phyloP scores from a whole-genome alignment of 2,888 invertebrate genomes.

The Toxonevra muliebris region DNA sequence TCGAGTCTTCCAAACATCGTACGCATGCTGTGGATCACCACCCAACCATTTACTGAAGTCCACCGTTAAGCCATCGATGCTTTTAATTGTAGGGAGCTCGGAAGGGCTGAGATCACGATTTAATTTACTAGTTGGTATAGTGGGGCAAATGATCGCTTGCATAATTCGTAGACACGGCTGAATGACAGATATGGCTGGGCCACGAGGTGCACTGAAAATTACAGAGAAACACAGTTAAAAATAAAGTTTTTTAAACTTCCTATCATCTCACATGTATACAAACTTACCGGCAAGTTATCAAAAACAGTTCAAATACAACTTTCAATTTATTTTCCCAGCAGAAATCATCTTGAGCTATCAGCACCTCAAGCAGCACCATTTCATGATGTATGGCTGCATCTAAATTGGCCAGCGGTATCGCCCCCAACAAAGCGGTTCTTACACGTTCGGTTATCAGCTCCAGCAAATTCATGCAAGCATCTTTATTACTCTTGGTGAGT shows the following conservation, averaged over 20 bases:
- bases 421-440: conserved; percentile 80
- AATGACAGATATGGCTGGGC: conserved; percentile 88
- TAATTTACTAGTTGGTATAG: conserved; percentile 68
- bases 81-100: conserved; percentile 68
- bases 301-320: conserved; percentile 87
- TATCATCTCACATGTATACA: neutral
- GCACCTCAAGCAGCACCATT: conserved; percentile 85
- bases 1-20: conserved; percentile 76
- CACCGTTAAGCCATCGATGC: conserved; percentile 73
- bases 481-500: conserved; percentile 86
- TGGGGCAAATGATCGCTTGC: conserved; percentile 80
- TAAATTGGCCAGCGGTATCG: conserved; percentile 78
- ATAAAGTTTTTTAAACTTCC: neutral
- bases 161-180: conserved; percentile 93
- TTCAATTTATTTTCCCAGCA: conserved; percentile 95
- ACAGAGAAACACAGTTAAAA: conserved; percentile 3
- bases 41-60: conserved; percentile 79
- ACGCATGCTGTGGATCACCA: conserved; percentile 75
- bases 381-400: conserved; percentile 86
- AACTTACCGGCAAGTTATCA: conserved; percentile 74
- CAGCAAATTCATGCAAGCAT: conserved; percentile 72
- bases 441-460: conserved; percentile 83
- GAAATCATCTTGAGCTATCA: conserved; percentile 91
- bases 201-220: conserved; percentile 70
- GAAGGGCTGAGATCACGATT: conserved; percentile 69